A percentile compares a stretch with the other conserved stretches of the same genome.
phyloP scores from a whole-genome alignment of 1,140 invertebrate species.

The Spodoptera frugiperda region DNA sequence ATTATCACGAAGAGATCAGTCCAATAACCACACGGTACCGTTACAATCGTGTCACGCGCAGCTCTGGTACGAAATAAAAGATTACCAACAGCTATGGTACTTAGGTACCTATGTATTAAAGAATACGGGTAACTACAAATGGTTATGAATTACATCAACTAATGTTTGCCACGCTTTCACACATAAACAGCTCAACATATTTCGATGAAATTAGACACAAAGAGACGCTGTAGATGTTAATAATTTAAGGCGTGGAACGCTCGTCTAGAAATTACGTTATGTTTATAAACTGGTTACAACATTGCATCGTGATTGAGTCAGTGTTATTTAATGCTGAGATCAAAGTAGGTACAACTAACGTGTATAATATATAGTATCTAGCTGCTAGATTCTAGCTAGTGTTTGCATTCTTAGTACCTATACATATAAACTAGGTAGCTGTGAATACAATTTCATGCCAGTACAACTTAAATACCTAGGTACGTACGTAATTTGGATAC shows the following conservation, averaged over 20 bases:
- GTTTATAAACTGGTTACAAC: background rate
- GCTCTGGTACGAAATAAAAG: background rate
- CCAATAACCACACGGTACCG: constrained; percentile 40
- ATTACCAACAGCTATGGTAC: background rate
- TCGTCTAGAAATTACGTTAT: too few species aligned
- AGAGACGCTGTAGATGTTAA: background rate
- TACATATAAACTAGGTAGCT: too few species aligned
- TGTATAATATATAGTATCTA: background rate
- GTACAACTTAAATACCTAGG: too few species aligned
- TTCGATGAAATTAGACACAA: too few species aligned
- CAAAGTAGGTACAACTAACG: background rate
- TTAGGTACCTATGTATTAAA: background rate
- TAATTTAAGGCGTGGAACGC: too few species aligned
- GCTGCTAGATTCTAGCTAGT: too few species aligned
- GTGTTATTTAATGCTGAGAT: background rate
- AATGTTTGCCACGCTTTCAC: too few species aligned
- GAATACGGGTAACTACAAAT: background rate
- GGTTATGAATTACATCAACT: too few species aligned
- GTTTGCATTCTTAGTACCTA: background rate
- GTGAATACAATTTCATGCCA: too few species aligned
- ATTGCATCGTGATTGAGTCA: background rate
- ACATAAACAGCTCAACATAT: too few species aligned
- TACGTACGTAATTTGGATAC: too few species aligned
- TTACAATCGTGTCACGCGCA: constrained; percentile 32
- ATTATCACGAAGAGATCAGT: constrained; percentile 48